Evolutionary conservation across 2,888 invertebrate genomes (phyloP).

Genomic region (Epistrophe grossulariae): DNA sequence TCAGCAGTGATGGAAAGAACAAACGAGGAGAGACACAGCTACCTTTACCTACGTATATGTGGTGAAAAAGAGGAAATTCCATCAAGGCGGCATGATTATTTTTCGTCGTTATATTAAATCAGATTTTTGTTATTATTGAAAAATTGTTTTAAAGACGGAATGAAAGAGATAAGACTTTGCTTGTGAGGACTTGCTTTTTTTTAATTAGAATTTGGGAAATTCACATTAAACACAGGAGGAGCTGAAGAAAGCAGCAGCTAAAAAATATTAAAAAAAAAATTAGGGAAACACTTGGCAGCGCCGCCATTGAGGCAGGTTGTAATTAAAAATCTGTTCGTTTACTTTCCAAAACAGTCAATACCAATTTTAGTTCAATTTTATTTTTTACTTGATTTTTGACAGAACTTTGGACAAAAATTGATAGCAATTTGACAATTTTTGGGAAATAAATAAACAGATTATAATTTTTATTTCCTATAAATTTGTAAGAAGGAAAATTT

Average conservation of each 20-base stretch:
- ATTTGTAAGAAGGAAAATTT: too few species aligned
- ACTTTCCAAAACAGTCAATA: too few species aligned
- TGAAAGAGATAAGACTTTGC: constrained; percentile 13
- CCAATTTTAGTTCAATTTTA: too few species aligned
- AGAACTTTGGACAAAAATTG: too few species aligned
- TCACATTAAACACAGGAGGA: not conserved
- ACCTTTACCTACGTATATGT: not conserved
- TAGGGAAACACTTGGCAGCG: not conserved
- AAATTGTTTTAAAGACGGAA: constrained; percentile 10
- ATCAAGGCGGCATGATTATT: not conserved
- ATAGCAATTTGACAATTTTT: too few species aligned
- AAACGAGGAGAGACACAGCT: not conserved
- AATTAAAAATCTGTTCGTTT: too few species aligned
- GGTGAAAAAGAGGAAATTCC: constrained; percentile 16
- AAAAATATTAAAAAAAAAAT: not conserved
- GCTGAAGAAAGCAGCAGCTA: not conserved
- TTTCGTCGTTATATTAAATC: not conserved
- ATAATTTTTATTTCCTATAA: too few species aligned
- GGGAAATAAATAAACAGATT: too few species aligned
- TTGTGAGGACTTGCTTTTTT: not conserved
- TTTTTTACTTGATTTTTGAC: too few species aligned
- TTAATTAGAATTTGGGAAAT: constrained; percentile 15
- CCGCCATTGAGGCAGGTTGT: too few species aligned
- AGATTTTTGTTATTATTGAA: constrained; percentile 9
- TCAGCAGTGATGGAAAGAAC: not conserved